phyloP scores from a whole-genome alignment of 2,113 vertebrate genomes.

The Hypocryptadius cinnamomeus region DNA sequence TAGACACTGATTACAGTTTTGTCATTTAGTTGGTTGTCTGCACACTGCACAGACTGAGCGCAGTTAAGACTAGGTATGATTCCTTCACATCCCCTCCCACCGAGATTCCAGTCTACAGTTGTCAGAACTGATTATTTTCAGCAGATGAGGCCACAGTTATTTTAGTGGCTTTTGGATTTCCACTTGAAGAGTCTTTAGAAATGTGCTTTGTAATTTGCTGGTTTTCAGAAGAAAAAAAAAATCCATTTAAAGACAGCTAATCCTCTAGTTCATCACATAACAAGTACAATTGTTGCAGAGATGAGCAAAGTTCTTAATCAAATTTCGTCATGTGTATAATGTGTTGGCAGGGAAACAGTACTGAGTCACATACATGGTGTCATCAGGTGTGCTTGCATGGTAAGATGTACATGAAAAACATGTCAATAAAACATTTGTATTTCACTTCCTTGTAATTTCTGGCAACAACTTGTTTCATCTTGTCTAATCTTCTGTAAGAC shows the following conservation, averaged over 20 bases:
- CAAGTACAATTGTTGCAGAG: background rate
- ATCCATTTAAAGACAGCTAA: background rate
- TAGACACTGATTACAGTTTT: background rate
- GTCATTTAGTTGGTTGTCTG: background rate
- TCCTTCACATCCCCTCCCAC: conserved; percentile 11
- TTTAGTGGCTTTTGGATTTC: conserved; percentile 32
- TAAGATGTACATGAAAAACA: background rate
- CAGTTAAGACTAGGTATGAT: background rate
- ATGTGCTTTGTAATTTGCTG: conserved; percentile 6
- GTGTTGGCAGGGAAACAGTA: background rate
- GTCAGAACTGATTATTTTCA: conserved; percentile 54
- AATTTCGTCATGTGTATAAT: background rate
- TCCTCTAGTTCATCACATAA: background rate
- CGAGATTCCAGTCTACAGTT: background rate
- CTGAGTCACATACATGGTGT: background rate
- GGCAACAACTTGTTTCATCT: conserved; percentile 2
- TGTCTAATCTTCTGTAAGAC: background rate
- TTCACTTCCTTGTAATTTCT: background rate
- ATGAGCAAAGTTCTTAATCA: background rate
- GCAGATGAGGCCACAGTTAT: conserved; percentile 33
- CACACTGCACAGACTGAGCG: background rate
- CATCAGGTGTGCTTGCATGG: background rate
- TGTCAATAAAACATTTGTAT: background rate
- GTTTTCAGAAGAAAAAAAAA: background rate
- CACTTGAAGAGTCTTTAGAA: conserved; percentile 37